Base-by-base conservation (phyloP, 2,113 vertebrate genomes). In the Triplophysa dalaica region DNA sequence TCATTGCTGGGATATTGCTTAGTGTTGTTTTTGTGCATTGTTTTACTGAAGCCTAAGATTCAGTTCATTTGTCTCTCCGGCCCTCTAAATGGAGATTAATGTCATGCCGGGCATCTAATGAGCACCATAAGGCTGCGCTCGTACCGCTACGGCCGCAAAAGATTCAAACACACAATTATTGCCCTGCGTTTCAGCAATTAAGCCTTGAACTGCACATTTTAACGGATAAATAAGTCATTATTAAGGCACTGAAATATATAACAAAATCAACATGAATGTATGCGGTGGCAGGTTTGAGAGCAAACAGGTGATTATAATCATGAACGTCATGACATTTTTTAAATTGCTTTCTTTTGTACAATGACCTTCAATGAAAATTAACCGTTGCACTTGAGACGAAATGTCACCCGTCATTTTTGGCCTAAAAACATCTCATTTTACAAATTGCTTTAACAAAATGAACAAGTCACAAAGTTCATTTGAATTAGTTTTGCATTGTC, bases 11-110 rank as follows among this genome's bases (percentile, higher is more conserved):
- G 19, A 63, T 75, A 75, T 75, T 75, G 73, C 73, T 75, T 75
- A 48, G 21, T 48, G 73, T 63, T 62, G 73, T 63, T 75, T 63
- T 63, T 48, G 16, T 75, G 33, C 43, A 75, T 63, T 75, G 73
- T 63, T 75, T 63, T 48, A 63, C 73, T 12, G 58, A 75, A 75
- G 73, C 41, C 60, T 48, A 63, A 75, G 24, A 29, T 75, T 64
- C 60, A 48, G 73, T 75, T 75, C 22, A 75, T 75, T 75, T 75
- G 22, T 75, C 73, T 75, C 43, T 9, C 60, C 63, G 73, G 60
- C 60, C 41, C 58, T 75, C 58, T 62, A 75, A 75, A 75, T 75
- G 60, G 50, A 75, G 73, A 75, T 64, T 75, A 75, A 75, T 75
- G 73, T 75, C 41, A 75, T 29, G 73, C 41, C 60, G 41, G 41